Percentiles rank a stretch among this genome's conserved stretches.
phyloP scores from a whole-genome alignment of 2,797 vertebrate species.

The Podarcis siculus region DNA sequence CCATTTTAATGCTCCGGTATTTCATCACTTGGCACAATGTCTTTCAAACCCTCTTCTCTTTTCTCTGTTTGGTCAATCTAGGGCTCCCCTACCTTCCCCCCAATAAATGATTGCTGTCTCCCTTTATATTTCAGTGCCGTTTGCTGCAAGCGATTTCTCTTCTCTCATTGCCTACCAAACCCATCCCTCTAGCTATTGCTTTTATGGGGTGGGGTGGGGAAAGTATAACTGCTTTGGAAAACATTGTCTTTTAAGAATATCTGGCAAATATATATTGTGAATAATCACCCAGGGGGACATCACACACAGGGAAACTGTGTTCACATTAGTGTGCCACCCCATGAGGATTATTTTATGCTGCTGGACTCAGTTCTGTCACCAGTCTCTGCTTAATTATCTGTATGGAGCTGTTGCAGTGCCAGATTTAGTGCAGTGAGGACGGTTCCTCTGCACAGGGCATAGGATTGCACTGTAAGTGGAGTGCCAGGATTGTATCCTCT shows the following conservation, averaged over 20 bases:
- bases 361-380: too few species aligned
- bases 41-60: accelerated
- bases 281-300: background rate
- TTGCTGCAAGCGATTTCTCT: background rate
- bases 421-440: too few species aligned
- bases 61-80: constrained; percentile 4
- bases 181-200: background rate
- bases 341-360: background rate
- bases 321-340: background rate
- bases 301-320: background rate
- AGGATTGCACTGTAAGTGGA: too few species aligned
- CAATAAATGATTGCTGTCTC: background rate
- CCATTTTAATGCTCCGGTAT: constrained; percentile 41
- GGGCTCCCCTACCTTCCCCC: background rate
- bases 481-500: too few species aligned
- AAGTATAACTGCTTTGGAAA: background rate
- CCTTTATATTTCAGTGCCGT: background rate
- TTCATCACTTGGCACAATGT: background rate
- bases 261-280: background rate
- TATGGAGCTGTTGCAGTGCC: too few species aligned
- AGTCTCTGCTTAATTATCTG: background rate
- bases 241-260: background rate
- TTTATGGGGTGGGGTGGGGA: background rate
- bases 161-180: background rate
- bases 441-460: too few species aligned